phyloP scores from a whole-genome alignment of 1,140 invertebrate species.

The Rhagoletis pomonella region DNA sequence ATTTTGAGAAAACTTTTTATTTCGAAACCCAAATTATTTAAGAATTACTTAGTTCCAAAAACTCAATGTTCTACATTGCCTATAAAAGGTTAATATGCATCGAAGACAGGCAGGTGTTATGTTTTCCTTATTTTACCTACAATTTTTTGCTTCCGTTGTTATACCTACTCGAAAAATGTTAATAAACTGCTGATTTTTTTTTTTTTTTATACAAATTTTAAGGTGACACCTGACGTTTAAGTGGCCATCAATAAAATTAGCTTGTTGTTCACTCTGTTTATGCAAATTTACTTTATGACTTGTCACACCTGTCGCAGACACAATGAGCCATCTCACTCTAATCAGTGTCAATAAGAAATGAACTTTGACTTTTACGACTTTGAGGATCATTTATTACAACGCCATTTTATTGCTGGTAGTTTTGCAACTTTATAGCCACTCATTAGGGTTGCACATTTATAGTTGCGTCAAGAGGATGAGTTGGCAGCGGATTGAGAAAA shows the following conservation, averaged over 20 bases:
- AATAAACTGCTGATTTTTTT: too few relatives aligned
- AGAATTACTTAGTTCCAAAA: too few relatives aligned
- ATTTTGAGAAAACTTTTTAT: too few relatives aligned
- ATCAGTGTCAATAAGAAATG: constrained; percentile 24
- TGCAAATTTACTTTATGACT: constrained; percentile 36
- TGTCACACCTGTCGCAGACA: constrained; percentile 33
- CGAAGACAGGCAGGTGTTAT: too few relatives aligned
- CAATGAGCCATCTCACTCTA: background rate
- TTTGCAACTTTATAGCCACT: background rate
- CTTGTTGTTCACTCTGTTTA: background rate
- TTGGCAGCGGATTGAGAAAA: too few relatives aligned
- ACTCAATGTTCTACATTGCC: too few relatives aligned
- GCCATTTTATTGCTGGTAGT: background rate
- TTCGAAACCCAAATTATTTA: too few relatives aligned
- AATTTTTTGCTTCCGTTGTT: too few relatives aligned
- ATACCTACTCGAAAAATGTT: too few relatives aligned
- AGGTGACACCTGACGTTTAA: background rate
- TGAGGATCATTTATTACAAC: background rate
- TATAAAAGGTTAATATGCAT: too few relatives aligned
- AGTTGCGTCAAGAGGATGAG: too few relatives aligned
- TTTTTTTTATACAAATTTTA: background rate
- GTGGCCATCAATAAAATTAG: constrained; percentile 34
- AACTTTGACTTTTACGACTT: constrained; percentile 30
- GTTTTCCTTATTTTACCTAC: too few relatives aligned
- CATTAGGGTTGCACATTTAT: constrained; percentile 7